Evolutionary conservation across 2,888 invertebrate species (phyloP), one percentile per base, ranked within the genome.

Genomic region (Drosophila fulvimacula): DNA sequence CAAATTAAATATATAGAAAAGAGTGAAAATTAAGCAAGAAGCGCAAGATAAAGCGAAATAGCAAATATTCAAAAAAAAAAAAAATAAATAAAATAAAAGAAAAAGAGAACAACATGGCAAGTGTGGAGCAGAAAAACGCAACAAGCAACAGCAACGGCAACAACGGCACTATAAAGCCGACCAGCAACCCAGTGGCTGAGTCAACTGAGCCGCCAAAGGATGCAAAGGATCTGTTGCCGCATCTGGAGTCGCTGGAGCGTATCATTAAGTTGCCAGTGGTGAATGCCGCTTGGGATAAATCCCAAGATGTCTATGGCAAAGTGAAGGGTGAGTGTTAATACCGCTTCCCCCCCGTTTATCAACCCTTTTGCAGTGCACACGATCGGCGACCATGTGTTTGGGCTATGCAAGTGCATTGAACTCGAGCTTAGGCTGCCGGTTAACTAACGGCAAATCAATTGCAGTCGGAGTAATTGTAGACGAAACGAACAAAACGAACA

Each of bases 221-320:
- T 87, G 84, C 90, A 39, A 90, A 92, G 79, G 91, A 88, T 77
- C 77, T 93, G 46, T 72, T 93, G 78, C 92, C 93, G 42, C 93
- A 93, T 80, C 90, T 94, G 91, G 94, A 94, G 79, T 94, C 94
- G 15, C 91, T 94, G 39, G 93, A 94, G 81, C 92, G 94, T 67
- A 93, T 94, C 84, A 92, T 93, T 76, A 93, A 94, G 81, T 83
- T 94, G 60, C 94, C 94, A 1, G 93, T 94, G 13, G 93, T 94
- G 10, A 94, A 94, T 84, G 93, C 94, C 24, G 94, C 94, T 27
- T 93, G 94, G 89, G 93, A 94, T 88, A 94, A 94, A 64, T 93
- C 94, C 56, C 93, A 93, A 73, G 93, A 91, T 82, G 92, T 94
- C 72, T 94, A 94, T 79, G 94, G 92, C 82, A 94, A 93, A 93